Percentiles rank a stretch among this genome's conserved stretches.
Evolutionary conservation across 2,797 vertebrate species (phyloP).

Genomic region (Neoniphon sammara): DNA sequence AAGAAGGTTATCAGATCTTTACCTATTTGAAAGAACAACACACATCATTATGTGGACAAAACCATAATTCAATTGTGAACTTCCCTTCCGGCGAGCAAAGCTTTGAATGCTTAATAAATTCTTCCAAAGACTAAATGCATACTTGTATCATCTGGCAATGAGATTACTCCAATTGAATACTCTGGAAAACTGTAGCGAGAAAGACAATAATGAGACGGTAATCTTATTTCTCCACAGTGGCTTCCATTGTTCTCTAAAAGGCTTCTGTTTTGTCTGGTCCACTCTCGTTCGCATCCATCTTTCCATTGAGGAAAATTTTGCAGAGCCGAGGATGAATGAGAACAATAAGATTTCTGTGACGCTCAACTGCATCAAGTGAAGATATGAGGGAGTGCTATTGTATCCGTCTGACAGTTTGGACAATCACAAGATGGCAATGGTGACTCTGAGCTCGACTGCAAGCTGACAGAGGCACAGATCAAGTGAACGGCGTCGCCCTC

Average conservation of each 20-base stretch:
- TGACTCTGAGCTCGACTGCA: neutral
- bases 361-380: constrained; percentile 53
- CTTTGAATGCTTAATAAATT: constrained; percentile 71
- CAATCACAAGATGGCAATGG: constrained; percentile 38
- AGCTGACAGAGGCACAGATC: neutral
- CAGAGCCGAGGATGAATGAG: constrained; percentile 70
- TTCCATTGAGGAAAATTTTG: constrained; percentile 71
- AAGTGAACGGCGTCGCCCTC: constrained; percentile 29
- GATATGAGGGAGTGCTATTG: constrained; percentile 51
- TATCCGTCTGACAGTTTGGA: constrained; percentile 52
- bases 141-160: constrained; percentile 74
- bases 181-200: constrained; percentile 66
- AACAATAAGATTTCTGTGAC: constrained; percentile 73
- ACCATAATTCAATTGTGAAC: constrained; percentile 59
- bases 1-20: constrained; percentile 40
- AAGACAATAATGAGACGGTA: constrained; percentile 76
- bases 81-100: constrained; percentile 61
- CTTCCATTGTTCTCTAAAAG: constrained; percentile 74
- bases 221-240: constrained; percentile 77
- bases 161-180: constrained; percentile 76
- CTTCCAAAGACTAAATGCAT: constrained; percentile 60
- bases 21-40: constrained; percentile 61
- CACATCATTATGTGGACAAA: constrained; percentile 51
- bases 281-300: constrained; percentile 70
- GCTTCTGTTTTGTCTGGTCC: constrained; percentile 71